Base-by-base conservation (phyloP, 2,797 vertebrate species). In the Hypotaenidia okinawae region DNA sequence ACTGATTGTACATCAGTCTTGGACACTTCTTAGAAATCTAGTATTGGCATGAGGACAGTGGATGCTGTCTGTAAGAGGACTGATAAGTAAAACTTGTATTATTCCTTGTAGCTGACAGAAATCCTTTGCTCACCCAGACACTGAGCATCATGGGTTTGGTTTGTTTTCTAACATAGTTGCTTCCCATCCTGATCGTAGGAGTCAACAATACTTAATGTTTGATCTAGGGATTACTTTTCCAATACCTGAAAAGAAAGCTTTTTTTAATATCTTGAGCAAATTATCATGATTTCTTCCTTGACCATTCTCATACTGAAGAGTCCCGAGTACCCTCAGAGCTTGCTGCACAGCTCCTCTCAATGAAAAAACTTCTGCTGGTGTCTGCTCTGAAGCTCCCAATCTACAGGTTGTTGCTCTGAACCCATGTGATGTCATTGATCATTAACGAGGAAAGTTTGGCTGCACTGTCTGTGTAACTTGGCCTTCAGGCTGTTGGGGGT, bases 391-490 rank as follows among this genome's bases (percentile, higher is more conserved):
- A 37, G 63, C 18, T 79, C 11, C 8, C 27, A 21, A 52, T 30
- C 41, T 64, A 19, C 58, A 51, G 37, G 39, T 35, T 79, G 35
- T 93, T 55, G 21, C 58, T 63, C 9, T 14, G 49, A 92, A n/a
- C 67, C 63, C 47, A 9, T 16, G 28, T 16, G 19, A 37, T 37
- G 16, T 22, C 2, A 2, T 49, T 13, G 1, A 19, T 35, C 21
- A 16, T 1, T 2, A 4, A 4, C 13, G 39, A 49, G 28, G 16
- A 32, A 25, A 45, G 22, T 51, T 72, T 33, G 24, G 24, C 35
- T 17, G 10, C 0, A 0, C 27, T 52, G 13, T 33, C 17, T 11
- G 21, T 12, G 24, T 74, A 39, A 69, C 37, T 64, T 64, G 51
- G 30, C 58, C 14, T 64, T 75, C 39, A 13, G 9, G 13, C 59